Conservation (phyloP, 2,888 invertebrate species). For the Drosophila differens region DNA sequence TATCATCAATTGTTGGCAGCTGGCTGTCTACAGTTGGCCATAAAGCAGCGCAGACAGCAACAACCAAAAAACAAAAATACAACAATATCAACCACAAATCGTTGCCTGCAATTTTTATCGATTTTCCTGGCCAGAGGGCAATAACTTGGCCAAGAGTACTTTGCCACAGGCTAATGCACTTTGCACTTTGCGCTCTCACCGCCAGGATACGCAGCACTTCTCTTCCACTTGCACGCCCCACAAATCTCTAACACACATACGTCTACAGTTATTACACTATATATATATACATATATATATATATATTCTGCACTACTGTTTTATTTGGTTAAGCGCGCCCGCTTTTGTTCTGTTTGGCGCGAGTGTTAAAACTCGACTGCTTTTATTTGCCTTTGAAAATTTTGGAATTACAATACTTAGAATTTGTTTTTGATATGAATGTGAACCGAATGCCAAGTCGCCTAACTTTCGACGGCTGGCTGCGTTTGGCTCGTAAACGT, state of each 20-base stretch:
- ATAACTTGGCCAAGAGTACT: slow-evolving; percentile 70
- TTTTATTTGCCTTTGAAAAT: slow-evolving; percentile 79
- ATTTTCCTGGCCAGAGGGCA: slow-evolving; percentile 81
- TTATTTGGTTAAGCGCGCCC: slow-evolving; percentile 27
- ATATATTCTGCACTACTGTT: background rate
- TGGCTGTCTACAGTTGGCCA: slow-evolving; percentile 72
- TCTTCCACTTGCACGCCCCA: slow-evolving; percentile 2
- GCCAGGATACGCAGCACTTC: slow-evolving; percentile 29
- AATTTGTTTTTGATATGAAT: slow-evolving; percentile 73
- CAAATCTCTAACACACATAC: background rate
- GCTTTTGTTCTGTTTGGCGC: slow-evolving; percentile 67
- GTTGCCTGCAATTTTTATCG: slow-evolving; percentile 77
- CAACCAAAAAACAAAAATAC: background rate
- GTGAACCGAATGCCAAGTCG: slow-evolving; percentile 17
- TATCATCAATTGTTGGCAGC: slow-evolving; percentile 68
- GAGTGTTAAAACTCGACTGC: slow-evolving; percentile 83
- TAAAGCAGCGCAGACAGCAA: slow-evolving; percentile 36
- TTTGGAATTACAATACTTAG: slow-evolving; percentile 83
- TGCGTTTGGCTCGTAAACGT: slow-evolving; percentile 56
- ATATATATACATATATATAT: background rate
- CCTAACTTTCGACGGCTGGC: slow-evolving; percentile 10
- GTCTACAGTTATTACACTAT: slow-evolving; percentile 2
- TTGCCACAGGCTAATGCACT: slow-evolving; percentile 81
- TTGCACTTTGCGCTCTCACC: slow-evolving; percentile 59
- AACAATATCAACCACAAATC: slow-evolving; percentile 10